These are phyloP conservation scores for Lerema accius DNA, from an alignment of 1,140 invertebrate species.

Conservation along the genomic window DNA sequence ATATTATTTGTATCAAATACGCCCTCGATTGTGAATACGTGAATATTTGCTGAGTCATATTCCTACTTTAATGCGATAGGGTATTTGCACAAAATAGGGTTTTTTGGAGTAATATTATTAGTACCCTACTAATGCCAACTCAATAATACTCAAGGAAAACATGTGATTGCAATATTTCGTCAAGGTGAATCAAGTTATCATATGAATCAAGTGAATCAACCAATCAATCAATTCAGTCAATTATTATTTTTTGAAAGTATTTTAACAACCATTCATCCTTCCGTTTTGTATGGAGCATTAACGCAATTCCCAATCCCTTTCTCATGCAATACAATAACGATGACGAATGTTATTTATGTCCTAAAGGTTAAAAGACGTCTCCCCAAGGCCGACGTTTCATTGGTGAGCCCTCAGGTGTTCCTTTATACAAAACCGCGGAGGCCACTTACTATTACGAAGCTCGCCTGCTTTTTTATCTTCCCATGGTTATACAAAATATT, in stretches of 20 bases:
- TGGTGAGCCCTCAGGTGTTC: neutral
- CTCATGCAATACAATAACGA: neutral
- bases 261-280: no score
- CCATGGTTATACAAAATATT: no score
- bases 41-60: conserved; percentile 13
- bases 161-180: neutral
- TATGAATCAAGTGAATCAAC: no score
- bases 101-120: neutral
- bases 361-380: neutral
- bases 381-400: neutral
- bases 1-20: conserved; percentile 10
- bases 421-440: neutral
- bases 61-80: conserved; percentile 1
- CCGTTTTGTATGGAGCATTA: neutral
- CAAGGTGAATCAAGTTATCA: no score
- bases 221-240: no score
- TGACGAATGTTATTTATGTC: neutral
- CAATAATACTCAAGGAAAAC: neutral
- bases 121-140: no score
- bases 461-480: no score
- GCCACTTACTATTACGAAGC: no score
- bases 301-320: neutral
- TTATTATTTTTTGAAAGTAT: no score
- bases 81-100: neutral
- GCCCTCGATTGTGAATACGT: conserved; percentile 6